Evolutionary conservation across 2,888 invertebrate species (phyloP).

Genomic region (Magallana nippona): DNA sequence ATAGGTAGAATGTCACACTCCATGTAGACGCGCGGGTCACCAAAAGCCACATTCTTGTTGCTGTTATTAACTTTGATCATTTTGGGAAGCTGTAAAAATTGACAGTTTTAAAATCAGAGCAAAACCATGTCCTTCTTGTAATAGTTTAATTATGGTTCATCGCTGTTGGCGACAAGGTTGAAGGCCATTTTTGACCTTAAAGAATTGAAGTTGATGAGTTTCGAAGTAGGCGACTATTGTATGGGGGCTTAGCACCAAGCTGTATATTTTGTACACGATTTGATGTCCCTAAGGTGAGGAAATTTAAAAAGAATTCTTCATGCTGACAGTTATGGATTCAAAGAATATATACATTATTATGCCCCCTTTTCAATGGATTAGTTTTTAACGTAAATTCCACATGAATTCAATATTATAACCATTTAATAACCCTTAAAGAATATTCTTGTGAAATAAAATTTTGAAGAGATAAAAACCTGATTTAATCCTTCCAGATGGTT

Average conservation of each 20-base stretch:
- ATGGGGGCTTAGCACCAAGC: background rate
- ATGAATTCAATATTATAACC: constrained; percentile 26
- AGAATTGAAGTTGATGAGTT: constrained; percentile 18
- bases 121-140: constrained; percentile 18
- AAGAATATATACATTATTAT: constrained; percentile 23
- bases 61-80: background rate
- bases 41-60: background rate
- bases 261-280: constrained; percentile 14
- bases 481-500: constrained; percentile 33
- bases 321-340: constrained; percentile 28
- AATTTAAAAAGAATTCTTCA: background rate
- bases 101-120: constrained; percentile 8
- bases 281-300: constrained; percentile 7
- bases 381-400: constrained; percentile 21
- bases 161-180: constrained; percentile 11
- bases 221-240: constrained; percentile 17
- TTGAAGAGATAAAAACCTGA: constrained; percentile 20
- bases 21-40: background rate
- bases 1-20: background rate
- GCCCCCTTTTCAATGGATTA: constrained; percentile 10
- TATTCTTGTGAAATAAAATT: constrained; percentile 25
- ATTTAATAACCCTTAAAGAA: constrained; percentile 27
- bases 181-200: constrained; percentile 5
- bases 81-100: constrained; percentile 13
- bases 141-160: background rate